Evolutionary conservation across 1,140 invertebrate species (phyloP).

Genomic region (Drosophila insularis): DNA sequence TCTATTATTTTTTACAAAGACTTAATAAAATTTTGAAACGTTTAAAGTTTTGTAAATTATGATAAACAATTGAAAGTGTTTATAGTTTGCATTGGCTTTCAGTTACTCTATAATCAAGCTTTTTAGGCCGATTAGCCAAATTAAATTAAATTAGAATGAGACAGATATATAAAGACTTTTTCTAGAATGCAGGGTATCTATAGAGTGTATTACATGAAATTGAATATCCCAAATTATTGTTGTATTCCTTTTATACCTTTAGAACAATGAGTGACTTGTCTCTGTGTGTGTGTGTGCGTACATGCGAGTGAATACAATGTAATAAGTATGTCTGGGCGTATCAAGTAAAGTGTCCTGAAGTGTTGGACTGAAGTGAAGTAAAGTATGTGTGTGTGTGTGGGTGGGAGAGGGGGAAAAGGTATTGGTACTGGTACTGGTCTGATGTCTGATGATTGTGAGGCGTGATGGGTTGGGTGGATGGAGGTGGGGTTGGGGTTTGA

Average conservation of each 20-base stretch:
- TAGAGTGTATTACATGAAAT: too few relatives aligned
- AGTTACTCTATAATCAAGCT: too few relatives aligned
- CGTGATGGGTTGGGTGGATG: not conserved
- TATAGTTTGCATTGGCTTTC: too few relatives aligned
- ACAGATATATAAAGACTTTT: not conserved
- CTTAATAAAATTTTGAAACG: too few relatives aligned
- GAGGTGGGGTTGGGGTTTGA: not conserved
- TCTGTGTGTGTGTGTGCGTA: not conserved
- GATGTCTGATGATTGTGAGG: conserved; percentile 29
- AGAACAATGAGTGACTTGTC: conserved; percentile 1
- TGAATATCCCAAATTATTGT: not conserved
- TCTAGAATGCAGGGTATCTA: not conserved
- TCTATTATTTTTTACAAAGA: too few relatives aligned
- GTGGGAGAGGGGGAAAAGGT: not conserved
- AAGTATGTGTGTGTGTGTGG: not conserved
- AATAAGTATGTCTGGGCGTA: conserved; percentile 34
- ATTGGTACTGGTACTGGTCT: conserved; percentile 24
- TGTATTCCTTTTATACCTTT: not conserved
- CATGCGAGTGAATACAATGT: conserved; percentile 18
- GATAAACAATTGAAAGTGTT: too few relatives aligned
- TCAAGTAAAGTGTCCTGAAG: conserved; percentile 26
- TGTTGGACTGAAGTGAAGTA: conserved; percentile 13
- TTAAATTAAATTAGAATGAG: too few relatives aligned
- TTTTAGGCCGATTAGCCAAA: too few relatives aligned
- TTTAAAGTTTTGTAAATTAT: too few relatives aligned